phyloP scores from a whole-genome alignment of 30 jellyfish, hydroid and myxozoan genomes.

The Cassiopea andromeda region DNA sequence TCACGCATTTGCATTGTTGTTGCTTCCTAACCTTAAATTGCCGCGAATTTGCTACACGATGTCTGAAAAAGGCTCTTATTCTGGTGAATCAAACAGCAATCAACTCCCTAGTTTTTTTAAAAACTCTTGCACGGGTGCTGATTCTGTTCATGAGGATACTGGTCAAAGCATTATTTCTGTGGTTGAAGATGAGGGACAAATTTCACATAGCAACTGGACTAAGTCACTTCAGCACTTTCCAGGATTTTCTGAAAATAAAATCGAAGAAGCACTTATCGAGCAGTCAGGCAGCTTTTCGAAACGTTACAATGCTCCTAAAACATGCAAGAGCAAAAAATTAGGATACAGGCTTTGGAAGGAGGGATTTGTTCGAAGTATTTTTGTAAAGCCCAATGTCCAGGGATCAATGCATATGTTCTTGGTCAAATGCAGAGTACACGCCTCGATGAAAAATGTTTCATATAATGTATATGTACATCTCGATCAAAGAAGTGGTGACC shows the following conservation, averaged over 20 bases:
- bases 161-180: not conserved
- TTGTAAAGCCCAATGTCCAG: not conserved
- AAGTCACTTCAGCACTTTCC: constrained; percentile 8
- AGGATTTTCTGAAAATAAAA: not conserved
- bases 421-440: constrained; percentile 55
- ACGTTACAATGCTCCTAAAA: constrained; percentile 24
- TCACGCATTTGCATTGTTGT: not conserved
- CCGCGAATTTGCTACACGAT: not conserved
- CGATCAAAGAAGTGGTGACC: constrained; percentile 32
- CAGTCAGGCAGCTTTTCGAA: not conserved
- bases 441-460: not conserved
- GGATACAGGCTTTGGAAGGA: constrained; percentile 57
- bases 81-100: constrained; percentile 1
- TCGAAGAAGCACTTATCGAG: constrained; percentile 12
- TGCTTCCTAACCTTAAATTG: not conserved
- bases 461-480: constrained; percentile 27
- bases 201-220: not conserved
- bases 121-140: constrained; percentile 31
- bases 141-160: not conserved
- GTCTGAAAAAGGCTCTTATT: not conserved
- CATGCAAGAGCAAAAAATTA: constrained; percentile 16
- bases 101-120: constrained; percentile 26
- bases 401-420: not conserved
- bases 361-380: constrained; percentile 30
- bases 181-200: not conserved